A percentile compares a stretch with the other conserved stretches of the same genome.
Evolutionary conservation across 2,888 invertebrate species (phyloP).

Genomic region (Drosophila silvestris): DNA sequence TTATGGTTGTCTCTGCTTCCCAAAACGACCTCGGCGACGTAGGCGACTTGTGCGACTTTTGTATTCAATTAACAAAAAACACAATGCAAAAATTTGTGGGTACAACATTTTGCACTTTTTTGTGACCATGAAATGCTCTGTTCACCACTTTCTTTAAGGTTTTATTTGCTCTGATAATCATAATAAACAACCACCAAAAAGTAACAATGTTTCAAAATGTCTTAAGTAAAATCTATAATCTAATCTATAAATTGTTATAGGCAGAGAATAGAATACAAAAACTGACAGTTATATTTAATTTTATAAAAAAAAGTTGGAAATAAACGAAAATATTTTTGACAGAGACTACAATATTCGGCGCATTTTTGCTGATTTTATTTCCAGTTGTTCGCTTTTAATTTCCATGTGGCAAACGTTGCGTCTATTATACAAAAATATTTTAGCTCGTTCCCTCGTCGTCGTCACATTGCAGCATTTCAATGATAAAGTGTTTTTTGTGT

Average conservation of each 20-base stretch:
- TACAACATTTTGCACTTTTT: slow-evolving; percentile 70
- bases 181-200: not conserved
- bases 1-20: slow-evolving; percentile 7
- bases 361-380: not conserved
- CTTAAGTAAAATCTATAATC: not conserved
- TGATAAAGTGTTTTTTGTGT: slow-evolving; percentile 68
- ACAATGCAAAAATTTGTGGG: slow-evolving; percentile 51
- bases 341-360: slow-evolving; percentile 30
- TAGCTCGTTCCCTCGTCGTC: slow-evolving; percentile 38
- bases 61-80: slow-evolving; percentile 66
- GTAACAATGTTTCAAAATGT: not conserved
- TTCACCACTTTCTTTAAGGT: not conserved
- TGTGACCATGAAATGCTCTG: not conserved
- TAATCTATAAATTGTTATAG: too few species aligned
- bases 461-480: slow-evolving; percentile 63
- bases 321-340: not conserved
- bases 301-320: not conserved
- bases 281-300: not conserved
- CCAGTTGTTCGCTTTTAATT: slow-evolving; percentile 40
- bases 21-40: slow-evolving; percentile 36
- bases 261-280: not conserved
- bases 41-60: slow-evolving; percentile 39
- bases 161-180: not conserved
- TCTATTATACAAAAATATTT: slow-evolving; percentile 63
- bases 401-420: slow-evolving; percentile 51